Conservation (phyloP, 2,113 vertebrate species). For the Arothron firmamentum region DNA sequence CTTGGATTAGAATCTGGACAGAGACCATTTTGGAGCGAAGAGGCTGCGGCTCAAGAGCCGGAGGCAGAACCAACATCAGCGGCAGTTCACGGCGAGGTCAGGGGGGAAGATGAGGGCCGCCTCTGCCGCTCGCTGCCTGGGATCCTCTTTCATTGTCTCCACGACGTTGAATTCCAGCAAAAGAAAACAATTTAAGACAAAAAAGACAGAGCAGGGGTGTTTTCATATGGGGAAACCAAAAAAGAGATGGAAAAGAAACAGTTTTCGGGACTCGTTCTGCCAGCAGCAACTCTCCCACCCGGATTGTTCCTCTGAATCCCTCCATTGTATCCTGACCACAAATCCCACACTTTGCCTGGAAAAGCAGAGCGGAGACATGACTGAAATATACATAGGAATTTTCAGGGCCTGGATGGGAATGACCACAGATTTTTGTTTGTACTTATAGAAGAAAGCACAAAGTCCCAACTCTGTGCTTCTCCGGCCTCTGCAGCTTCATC, state of each 20-base stretch:
- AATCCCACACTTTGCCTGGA: conserved; percentile 64
- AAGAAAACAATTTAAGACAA: conserved; percentile 57
- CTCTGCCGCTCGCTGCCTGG: conserved; percentile 37
- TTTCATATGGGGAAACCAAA: conserved; percentile 45
- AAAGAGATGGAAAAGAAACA: conserved; percentile 48
- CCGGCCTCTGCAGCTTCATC: not conserved
- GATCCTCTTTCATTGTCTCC: conserved; percentile 47
- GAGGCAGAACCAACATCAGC: conserved; percentile 51
- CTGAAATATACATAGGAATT: conserved; percentile 60
- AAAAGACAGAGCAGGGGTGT: conserved; percentile 30
- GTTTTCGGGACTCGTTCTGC: conserved; percentile 34
- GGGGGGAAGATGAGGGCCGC: conserved; percentile 38
- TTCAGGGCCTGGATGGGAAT: conserved; percentile 35
- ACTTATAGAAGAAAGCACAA: conserved; percentile 12
- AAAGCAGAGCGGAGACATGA: conserved; percentile 55
- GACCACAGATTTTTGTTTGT: conserved; percentile 17
- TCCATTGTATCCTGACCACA: conserved; percentile 66
- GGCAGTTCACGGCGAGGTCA: conserved; percentile 68
- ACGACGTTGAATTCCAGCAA: conserved; percentile 47
- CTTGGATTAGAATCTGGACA: conserved; percentile 40
- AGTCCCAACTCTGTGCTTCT: not conserved
- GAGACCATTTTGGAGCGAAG: conserved; percentile 47
- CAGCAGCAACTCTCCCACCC: conserved; percentile 46
- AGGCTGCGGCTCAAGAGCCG: conserved; percentile 43
- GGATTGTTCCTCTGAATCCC: conserved; percentile 56